These are phyloP conservation scores for Myotis yumanensis DNA, from an alignment of 2,113 vertebrate species.

Conservation along the genomic window DNA sequence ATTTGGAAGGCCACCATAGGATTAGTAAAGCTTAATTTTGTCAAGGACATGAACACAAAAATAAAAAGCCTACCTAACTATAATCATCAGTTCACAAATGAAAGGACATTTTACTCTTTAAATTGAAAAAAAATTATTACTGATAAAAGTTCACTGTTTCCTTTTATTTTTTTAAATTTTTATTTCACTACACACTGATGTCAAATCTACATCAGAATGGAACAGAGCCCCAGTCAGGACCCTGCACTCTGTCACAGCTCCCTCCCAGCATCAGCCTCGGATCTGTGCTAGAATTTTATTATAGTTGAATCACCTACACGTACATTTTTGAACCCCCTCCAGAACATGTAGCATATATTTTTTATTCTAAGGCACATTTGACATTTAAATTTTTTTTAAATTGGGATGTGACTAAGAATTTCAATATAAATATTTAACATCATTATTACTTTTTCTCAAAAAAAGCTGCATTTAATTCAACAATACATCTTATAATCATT, in stretches of 20 bases:
- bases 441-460: not conserved
- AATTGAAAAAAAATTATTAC: not conserved
- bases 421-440: not conserved
- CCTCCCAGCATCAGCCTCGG: not conserved
- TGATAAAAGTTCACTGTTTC: not conserved
- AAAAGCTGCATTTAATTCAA: not conserved
- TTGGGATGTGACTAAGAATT: not conserved
- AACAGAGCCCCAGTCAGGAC: not conserved
- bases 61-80: not conserved
- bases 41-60: not conserved
- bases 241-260: not conserved
- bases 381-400: not conserved
- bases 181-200: not conserved
- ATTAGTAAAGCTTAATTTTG: not conserved
- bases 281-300: not conserved
- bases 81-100: not conserved
- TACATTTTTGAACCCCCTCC: not conserved
- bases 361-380: not conserved
- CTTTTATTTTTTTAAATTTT: not conserved
- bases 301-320: not conserved
- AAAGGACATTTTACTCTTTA: not conserved
- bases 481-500: not conserved
- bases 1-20: not conserved
- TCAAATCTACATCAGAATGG: not conserved
- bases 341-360: not conserved